Evolutionary conservation across 2,797 vertebrate genomes (phyloP), one percentile per base, ranked within the genome.

Genomic region (Anisognathus igniventris): DNA sequence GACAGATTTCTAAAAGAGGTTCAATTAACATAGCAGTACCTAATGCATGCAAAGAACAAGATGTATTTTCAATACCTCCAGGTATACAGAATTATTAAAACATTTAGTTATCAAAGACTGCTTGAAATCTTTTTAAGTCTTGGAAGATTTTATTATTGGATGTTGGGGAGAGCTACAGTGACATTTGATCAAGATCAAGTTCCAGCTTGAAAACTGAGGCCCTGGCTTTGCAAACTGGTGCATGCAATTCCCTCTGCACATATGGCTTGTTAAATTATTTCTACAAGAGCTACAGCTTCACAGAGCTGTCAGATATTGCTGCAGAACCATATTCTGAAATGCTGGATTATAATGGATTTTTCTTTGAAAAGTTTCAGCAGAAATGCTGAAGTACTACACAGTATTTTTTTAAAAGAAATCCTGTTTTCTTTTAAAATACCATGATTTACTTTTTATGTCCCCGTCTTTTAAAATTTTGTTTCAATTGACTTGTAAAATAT

Each of bases 161-260:
- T 62, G 9, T 11, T 2, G 3, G 28, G 35, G 39, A 68, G 33
- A 66, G 75, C 47, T 67, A 50, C 45, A 74, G 47, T 21, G 61
- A 90, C 57, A 72, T 79, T 51, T 88, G 58, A 75, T 64, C 67
- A 87, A 78, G 62, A 83, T 90, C 67, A 91, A 80, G 57, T 72
- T 93, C 33, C 70, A 75, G 58, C 72, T 90, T 88, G 94, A 88
- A 95, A 93, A 90, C 53, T 24, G 50, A 91, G 61, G 48, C 18
- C 27, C 27, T 31, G 61, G 53, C 62, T 84, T 75, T 82, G 72
- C 33, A 91, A 86, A 81, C 60, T 22, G 18, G 74, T 85, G 45
- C 27, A 35, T 31, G 20, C 1, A 8, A 79, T 60, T 87, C 53
- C 64, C 37, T 87, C 37, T 65, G 71, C 70, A 85, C 74, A 56